Base-by-base conservation (phyloP, 2,113 vertebrate species). In the Saccopteryx bilineata region DNA sequence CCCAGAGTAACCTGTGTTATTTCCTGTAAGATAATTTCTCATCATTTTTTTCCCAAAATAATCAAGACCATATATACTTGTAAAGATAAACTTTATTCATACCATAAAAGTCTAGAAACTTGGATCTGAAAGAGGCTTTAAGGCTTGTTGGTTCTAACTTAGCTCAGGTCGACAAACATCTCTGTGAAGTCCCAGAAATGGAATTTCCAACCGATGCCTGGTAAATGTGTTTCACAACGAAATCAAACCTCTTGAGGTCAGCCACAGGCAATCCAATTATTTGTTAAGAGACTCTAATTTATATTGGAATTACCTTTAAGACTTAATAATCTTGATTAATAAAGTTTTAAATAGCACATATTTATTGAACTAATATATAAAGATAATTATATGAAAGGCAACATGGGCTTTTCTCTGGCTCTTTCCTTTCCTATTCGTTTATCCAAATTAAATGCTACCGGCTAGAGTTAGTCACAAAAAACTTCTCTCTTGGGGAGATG, bases 11-110 rank as follows among this genome's bases (percentile, higher is more conserved):
- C n/a, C 78, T 83, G 9, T 75, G 46, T 33, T 78, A 65, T 84
- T 95, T 96, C 19, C 68, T 94, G 92, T 92, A 96, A 94, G 85
- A 95, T 90, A 80, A 89, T 60, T 89, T 93, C 71, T 94, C 79
- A 95, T 88, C n/a, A 65, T 93, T 95, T 96, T 79, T 79, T 54
- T 83, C 90, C 71, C 66, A 87, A 93, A 84, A 60, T 80, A 87
- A 87, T 92, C 76, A 95, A 81, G 80, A 90, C 87, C 58, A 50
- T 74, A 31, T 54, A 58, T 71, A 61, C 3, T 83, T 61, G 21
- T 46, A 71, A 79, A 89, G 80, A 90, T 71, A 65, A 83, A 79
- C 46, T 86, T 87, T 93, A 54, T 76, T 92, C 52, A 18, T 83
- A 26, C 48, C 18, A 3, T 26, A 72, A 74, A 5, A 74, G 17